Evolutionary conservation across 2,888 invertebrate genomes (phyloP).

Genomic region (Rhopalosiphum nymphaeae): DNA sequence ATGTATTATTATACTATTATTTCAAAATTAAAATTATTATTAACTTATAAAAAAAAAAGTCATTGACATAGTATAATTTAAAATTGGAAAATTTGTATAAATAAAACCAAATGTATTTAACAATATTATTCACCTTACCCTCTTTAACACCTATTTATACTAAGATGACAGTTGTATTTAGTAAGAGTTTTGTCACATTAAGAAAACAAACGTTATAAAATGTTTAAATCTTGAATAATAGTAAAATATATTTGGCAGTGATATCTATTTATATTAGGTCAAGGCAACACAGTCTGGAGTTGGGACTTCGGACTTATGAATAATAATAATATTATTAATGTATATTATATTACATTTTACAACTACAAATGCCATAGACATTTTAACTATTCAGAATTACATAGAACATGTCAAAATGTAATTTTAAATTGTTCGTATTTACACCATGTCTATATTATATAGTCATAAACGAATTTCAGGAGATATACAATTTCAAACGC

Average conservation of each 20-base stretch:
- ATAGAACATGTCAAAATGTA: background rate
- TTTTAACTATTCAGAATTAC: background rate
- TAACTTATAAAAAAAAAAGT: background rate
- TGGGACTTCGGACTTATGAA: conserved; percentile 5
- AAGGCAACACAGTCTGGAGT: conserved; percentile 26
- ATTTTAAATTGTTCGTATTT: background rate
- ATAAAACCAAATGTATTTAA: background rate
- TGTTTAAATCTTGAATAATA: background rate
- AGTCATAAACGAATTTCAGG: background rate
- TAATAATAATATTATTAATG: conserved; percentile 19
- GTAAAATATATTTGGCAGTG: conserved; percentile 35
- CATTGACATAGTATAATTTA: background rate
- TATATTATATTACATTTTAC: background rate
- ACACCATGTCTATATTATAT: background rate
- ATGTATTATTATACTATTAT: background rate
- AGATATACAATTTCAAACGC: background rate
- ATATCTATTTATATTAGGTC: conserved; percentile 51
- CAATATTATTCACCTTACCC: background rate
- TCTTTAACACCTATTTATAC: background rate
- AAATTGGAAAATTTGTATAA: background rate
- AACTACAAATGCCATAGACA: background rate
- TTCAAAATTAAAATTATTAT: background rate
- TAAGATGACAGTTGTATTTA: background rate
- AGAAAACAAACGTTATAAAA: conserved; percentile 10
- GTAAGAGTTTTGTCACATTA: background rate